Percentiles rank a stretch among this genome's conserved stretches.
Evolutionary conservation across 2,797 vertebrate species (phyloP).

Genomic region (Florisuga fusca): DNA sequence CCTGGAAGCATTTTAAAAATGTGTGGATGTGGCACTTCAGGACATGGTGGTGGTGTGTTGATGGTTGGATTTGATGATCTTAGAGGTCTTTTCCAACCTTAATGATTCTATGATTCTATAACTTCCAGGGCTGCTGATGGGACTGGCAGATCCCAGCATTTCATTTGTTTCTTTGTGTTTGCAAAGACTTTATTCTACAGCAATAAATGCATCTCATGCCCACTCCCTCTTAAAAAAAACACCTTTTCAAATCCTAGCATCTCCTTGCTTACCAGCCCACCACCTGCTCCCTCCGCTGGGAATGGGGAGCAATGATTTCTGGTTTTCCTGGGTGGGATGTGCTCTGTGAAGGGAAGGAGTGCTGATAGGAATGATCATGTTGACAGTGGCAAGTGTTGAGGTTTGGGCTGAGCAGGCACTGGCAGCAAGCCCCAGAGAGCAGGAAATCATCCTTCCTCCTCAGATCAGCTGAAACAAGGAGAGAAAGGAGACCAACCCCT

Average conservation of each 20-base stretch:
- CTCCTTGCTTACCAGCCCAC: background rate
- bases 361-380: rapidly evolving
- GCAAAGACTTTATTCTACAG: too few relatives aligned
- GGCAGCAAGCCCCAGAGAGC: background rate
- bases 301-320: background rate
- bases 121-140: background rate
- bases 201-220: background rate
- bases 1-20: too few relatives aligned
- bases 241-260: background rate
- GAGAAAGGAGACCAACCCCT: background rate
- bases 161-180: background rate
- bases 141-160: background rate
- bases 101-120: too few relatives aligned
- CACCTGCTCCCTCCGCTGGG: background rate
- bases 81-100: too few relatives aligned
- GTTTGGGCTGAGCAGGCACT: background rate
- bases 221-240: background rate
- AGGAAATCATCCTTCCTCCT: background rate
- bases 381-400: background rate
- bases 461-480: background rate
- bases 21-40: too few relatives aligned
- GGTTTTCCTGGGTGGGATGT: background rate
- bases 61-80: too few relatives aligned
- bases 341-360: background rate
- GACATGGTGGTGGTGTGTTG: too few relatives aligned